phyloP scores from a whole-genome alignment of 2,888 invertebrate species.

The Nyleta sp. region DNA sequence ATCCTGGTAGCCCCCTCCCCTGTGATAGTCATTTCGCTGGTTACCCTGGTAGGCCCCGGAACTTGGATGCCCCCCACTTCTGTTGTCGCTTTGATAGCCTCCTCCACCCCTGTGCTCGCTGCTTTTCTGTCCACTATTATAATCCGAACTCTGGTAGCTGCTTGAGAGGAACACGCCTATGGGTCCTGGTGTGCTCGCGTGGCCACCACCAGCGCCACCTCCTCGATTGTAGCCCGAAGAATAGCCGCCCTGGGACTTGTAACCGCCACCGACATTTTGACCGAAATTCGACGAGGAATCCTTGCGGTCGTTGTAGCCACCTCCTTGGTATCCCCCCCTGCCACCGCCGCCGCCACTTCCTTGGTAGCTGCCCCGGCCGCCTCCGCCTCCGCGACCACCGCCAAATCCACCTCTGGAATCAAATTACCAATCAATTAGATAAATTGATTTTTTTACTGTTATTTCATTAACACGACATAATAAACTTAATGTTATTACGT shows the following conservation, averaged over 20 bases:
- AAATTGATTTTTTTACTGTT: no score
- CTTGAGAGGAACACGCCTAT: conserved; percentile 69
- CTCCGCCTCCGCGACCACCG: conserved; percentile 5
- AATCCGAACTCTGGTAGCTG: conserved; percentile 34
- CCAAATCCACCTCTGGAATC: conserved; percentile 73
- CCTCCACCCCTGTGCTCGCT: conserved; percentile 49
- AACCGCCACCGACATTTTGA: conserved; percentile 42
- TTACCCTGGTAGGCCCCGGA: conserved; percentile 60
- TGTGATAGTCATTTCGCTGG: conserved; percentile 44
- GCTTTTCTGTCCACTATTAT: conserved; percentile 48
- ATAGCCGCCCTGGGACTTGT: conserved; percentile 67
- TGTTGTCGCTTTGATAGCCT: conserved; percentile 58
- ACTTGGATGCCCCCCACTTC: conserved; percentile 55
- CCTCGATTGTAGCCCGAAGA: conserved; percentile 69
- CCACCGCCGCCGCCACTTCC: conserved; percentile 65
- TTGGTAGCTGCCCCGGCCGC: no score
- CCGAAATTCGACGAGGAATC: conserved; percentile 60
- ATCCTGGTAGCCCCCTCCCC: conserved; percentile 68
- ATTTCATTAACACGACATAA: no score
- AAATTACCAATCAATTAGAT: no score
- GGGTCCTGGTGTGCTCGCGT: conserved; percentile 71
- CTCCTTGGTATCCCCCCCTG: conserved; percentile 69
- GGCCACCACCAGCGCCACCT: conserved; percentile 30
- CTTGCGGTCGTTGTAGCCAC: conserved; percentile 67
- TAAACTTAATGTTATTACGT: no score